These are phyloP conservation scores for Conistra vaccinii DNA, from an alignment of 2,888 invertebrate species.

Conservation along the genomic window DNA sequence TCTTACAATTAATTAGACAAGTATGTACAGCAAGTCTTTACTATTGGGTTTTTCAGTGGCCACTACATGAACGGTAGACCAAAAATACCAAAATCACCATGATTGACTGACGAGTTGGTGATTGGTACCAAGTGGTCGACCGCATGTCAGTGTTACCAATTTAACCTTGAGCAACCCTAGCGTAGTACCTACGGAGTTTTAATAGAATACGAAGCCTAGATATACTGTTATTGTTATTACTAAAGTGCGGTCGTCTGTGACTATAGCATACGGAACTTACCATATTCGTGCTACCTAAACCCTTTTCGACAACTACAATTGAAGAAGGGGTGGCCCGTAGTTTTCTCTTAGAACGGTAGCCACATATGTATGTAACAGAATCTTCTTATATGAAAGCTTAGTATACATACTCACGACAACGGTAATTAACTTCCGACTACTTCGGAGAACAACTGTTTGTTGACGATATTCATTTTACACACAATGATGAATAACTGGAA, in stretches of 20 bases:
- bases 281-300: not conserved
- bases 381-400: constrained; percentile 1
- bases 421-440: constrained; percentile 68
- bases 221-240: not conserved
- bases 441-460: constrained; percentile 60
- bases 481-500: constrained; percentile 63
- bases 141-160: not conserved
- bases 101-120: not conserved
- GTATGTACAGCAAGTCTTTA: not conserved
- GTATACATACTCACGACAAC: constrained; percentile 35
- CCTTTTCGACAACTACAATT: not conserved
- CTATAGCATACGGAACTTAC: not conserved
- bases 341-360: not conserved
- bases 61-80: not conserved
- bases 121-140: not conserved
- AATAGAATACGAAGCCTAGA: not conserved
- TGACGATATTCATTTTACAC: constrained; percentile 59
- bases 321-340: not conserved
- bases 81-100: not conserved
- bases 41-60: not conserved
- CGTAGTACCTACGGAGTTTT: too few species aligned
- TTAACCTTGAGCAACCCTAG: not conserved
- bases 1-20: not conserved
- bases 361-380: constrained; percentile 5
- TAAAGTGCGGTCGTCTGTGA: not conserved